These are phyloP conservation scores for Hylaeus anthracinus DNA, from an alignment of 1,140 invertebrate species.

Conservation along the genomic window DNA sequence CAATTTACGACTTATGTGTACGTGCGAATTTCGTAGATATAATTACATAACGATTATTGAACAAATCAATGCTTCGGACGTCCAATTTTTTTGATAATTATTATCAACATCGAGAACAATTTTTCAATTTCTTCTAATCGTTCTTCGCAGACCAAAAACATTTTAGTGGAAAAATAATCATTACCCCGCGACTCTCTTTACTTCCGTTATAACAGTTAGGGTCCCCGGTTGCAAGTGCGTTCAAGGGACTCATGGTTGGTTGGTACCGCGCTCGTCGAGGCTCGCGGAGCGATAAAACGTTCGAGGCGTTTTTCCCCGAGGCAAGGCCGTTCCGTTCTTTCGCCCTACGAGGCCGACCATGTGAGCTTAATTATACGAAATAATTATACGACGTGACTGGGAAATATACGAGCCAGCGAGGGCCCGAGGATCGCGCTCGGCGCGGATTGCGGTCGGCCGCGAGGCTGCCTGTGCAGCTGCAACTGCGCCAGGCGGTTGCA, in stretches of 20 bases:
- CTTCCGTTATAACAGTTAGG: no score
- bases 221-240: no score
- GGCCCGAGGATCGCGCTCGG: slow-evolving; percentile 52
- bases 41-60: no score
- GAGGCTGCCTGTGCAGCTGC: slow-evolving; percentile 42
- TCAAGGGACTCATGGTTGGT: neutral
- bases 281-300: slow-evolving; percentile 6
- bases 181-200: no score
- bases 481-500: slow-evolving; percentile 34
- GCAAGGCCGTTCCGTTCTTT: neutral
- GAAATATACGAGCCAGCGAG: slow-evolving; percentile 40
- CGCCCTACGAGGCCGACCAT: slow-evolving; percentile 13
- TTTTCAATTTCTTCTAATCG: no score
- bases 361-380: slow-evolving; percentile 66
- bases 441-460: slow-evolving; percentile 61
- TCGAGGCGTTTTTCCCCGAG: slow-evolving; percentile 5
- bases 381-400: slow-evolving; percentile 56
- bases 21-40: no score
- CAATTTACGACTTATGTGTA: no score
- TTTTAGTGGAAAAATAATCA: no score
- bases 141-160: no score
- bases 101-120: no score
- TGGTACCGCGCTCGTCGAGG: neutral
- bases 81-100: no score
- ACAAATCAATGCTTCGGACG: no score